Evolutionary conservation across 1,140 invertebrate genomes (phyloP).

Genomic region (Bombyx mandarina): DNA sequence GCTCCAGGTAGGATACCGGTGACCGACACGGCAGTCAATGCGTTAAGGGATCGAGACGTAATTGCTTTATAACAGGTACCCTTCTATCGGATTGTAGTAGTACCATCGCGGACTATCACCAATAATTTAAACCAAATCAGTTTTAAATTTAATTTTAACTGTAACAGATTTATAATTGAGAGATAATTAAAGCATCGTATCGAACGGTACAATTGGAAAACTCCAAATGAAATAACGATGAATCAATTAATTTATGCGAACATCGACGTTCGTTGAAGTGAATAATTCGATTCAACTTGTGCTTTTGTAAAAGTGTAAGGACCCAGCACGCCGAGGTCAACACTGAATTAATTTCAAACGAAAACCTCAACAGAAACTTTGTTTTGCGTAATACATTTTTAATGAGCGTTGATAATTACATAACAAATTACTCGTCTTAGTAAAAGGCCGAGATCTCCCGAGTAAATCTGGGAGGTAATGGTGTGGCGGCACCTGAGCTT

Average conservation of each 20-base stretch:
- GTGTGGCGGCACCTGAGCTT: constrained; percentile 46
- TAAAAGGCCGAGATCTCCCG: constrained; percentile 15
- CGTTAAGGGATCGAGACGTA: too few relatives aligned
- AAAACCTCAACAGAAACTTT: not conserved
- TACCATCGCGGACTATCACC: too few relatives aligned
- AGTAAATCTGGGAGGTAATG: constrained; percentile 56
- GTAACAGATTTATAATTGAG: too few relatives aligned
- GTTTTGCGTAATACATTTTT: constrained; percentile 16
- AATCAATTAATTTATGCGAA: constrained; percentile 14
- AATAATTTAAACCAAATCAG: too few relatives aligned
- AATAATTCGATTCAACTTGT: constrained; percentile 12
- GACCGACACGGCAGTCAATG: too few relatives aligned
- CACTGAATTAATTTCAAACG: not conserved
- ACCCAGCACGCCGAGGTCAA: not conserved
- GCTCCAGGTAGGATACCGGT: too few relatives aligned
- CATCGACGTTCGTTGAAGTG: constrained; percentile 9
- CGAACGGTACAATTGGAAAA: constrained; percentile 1
- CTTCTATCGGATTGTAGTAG: too few relatives aligned
- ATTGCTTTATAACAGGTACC: too few relatives aligned
- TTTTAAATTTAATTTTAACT: too few relatives aligned
- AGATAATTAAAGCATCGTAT: too few relatives aligned
- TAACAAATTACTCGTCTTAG: constrained; percentile 30
- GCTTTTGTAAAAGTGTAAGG: constrained; percentile 5
- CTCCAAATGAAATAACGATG: constrained; percentile 6
- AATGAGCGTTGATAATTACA: constrained; percentile 30